phyloP scores from a whole-genome alignment of 2,888 invertebrate genomes.

The Julus scandinavius region DNA sequence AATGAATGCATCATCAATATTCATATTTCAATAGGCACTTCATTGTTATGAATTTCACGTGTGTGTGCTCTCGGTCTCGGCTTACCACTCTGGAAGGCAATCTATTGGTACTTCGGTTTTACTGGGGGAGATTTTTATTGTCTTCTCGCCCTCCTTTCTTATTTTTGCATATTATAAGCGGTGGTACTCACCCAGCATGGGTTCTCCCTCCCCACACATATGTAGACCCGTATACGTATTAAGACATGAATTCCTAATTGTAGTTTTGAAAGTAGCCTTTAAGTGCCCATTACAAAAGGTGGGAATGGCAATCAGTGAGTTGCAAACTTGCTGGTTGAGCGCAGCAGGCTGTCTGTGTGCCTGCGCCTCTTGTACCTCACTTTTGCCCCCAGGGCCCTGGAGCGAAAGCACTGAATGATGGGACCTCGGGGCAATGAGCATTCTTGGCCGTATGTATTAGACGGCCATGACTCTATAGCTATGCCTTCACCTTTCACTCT shows the following conservation, averaged over 20 bases:
- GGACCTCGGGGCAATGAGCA: neutral
- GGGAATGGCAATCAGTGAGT: constrained; percentile 47
- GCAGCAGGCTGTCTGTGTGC: neutral
- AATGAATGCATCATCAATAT: constrained; percentile 39
- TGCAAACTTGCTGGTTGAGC: constrained; percentile 36
- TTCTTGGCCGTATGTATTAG: neutral
- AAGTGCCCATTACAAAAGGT: constrained; percentile 48
- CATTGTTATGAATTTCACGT: constrained; percentile 42
- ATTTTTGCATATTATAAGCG: constrained; percentile 42
- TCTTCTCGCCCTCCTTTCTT: constrained; percentile 42
- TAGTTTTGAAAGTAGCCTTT: constrained; percentile 46
- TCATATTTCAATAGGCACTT: constrained; percentile 37
- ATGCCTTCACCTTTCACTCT: neutral
- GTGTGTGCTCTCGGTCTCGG: constrained; percentile 35
- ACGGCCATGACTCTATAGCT: neutral
- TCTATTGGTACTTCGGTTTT: constrained; percentile 39
- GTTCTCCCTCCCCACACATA: constrained; percentile 11
- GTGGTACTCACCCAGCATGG: constrained; percentile 30
- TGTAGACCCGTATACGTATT: constrained; percentile 42
- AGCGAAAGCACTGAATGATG: constrained; percentile 12
- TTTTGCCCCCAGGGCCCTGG: neutral
- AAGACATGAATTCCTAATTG: constrained; percentile 48
- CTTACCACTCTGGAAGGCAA: constrained; percentile 38
- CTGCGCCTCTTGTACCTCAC: neutral
- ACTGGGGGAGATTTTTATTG: constrained; percentile 24